Conservation (phyloP, 2,797 vertebrate species). For the Pagetopsis macropterus region DNA sequence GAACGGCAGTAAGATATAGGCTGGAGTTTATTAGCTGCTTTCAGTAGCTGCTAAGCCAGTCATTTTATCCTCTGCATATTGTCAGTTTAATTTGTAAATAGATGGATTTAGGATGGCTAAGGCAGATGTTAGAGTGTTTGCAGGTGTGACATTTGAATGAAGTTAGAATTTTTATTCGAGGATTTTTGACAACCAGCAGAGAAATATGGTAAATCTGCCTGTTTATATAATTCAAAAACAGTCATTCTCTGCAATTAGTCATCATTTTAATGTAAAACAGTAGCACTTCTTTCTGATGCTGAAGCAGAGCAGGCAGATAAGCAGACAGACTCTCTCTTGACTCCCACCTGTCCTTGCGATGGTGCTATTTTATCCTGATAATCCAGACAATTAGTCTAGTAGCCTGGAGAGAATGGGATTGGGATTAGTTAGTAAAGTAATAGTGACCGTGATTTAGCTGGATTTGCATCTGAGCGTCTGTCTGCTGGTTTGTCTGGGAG, state of each 20-base stretch:
- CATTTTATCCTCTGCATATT: conserved; percentile 15
- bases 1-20: not conserved
- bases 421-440: conserved; percentile 60
- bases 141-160: conserved; percentile 22
- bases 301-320: conserved; percentile 23
- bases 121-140: not conserved
- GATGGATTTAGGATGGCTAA: not conserved
- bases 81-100: conserved; percentile 21
- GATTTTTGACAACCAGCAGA: not conserved
- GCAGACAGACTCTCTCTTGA: conserved; percentile 38
- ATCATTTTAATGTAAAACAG: not conserved
- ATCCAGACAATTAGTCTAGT: conserved; percentile 57
- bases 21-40: conserved; percentile 23
- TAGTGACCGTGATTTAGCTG: conserved; percentile 41
- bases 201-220: not conserved
- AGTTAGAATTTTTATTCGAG: conserved; percentile 5
- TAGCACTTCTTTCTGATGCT: not conserved
- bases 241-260: not conserved
- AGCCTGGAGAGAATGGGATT: conserved; percentile 45
- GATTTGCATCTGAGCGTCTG: conserved; percentile 21
- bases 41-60: conserved; percentile 3
- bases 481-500: conserved; percentile 18
- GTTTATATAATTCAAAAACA: not conserved
- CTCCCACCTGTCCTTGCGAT: conserved; percentile 51
- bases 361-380: conserved; percentile 52